Percentiles rank a stretch among this genome's conserved stretches.
These are phyloP conservation scores for Mongoloraphidia duomilia DNA, from an alignment of 2,888 invertebrate genomes.

Conservation along the genomic window DNA sequence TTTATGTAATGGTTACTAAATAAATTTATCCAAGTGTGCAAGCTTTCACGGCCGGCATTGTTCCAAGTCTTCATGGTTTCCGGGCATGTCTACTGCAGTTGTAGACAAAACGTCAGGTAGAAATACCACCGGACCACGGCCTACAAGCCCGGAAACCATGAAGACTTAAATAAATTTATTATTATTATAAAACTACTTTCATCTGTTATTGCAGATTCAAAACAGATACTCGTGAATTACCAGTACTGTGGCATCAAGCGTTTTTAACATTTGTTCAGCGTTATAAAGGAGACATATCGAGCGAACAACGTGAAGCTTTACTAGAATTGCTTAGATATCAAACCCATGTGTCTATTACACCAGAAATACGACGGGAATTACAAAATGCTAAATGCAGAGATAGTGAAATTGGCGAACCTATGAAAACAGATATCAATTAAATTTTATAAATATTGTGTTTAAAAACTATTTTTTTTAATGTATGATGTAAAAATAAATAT, in stretches of 20 bases:
- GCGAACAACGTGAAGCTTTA: slow-evolving; percentile 81
- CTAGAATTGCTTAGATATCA: slow-evolving; percentile 64
- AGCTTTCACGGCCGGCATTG: too few species aligned
- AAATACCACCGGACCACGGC: too few species aligned
- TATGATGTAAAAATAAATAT: too few species aligned
- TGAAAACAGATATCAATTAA: too few species aligned
- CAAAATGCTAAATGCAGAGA: slow-evolving; percentile 72
- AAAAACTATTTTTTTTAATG: too few species aligned
- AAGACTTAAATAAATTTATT: not conserved
- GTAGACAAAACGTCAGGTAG: too few species aligned
- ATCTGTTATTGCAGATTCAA: slow-evolving; percentile 50
- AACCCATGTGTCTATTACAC: slow-evolving; percentile 53
- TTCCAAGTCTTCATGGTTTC: too few species aligned
- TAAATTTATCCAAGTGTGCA: too few species aligned
- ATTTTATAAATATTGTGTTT: too few species aligned
- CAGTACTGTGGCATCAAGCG: slow-evolving; percentile 95
- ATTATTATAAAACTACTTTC: slow-evolving; percentile 2
- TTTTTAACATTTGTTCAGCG: slow-evolving; percentile 86
- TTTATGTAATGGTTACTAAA: too few species aligned
- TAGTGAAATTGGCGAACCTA: slow-evolving; percentile 31
- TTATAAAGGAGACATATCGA: slow-evolving; percentile 88
- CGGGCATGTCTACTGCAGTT: too few species aligned
- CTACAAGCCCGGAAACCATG: too few species aligned
- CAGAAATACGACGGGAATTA: slow-evolving; percentile 77
- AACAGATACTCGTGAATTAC: slow-evolving; percentile 66